Conservation (phyloP, 2,113 vertebrate species). For the Lepidiolamprologus cunningtoni region DNA sequence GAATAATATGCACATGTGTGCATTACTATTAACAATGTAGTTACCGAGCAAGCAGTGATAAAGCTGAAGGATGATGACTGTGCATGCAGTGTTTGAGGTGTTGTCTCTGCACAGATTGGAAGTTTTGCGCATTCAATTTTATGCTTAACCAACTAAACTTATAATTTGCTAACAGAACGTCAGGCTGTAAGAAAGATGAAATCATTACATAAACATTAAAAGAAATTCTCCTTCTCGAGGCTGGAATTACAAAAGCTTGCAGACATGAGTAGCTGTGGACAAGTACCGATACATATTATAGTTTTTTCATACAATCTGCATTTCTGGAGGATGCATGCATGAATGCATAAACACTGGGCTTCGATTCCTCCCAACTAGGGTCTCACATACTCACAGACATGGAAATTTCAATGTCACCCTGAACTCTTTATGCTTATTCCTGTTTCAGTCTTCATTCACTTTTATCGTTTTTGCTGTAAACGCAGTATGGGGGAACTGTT, state of each 20-base stretch:
- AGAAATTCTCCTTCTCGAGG: accelerated
- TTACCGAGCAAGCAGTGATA: neutral
- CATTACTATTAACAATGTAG: neutral
- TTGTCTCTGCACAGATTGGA: neutral
- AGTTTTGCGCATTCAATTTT: neutral
- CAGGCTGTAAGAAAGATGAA: neutral
- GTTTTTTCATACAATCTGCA: neutral
- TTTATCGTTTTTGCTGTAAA: neutral
- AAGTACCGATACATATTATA: neutral
- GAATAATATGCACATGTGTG: neutral
- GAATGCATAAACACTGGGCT: neutral
- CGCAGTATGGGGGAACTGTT: neutral
- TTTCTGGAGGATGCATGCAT: neutral
- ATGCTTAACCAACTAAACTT: neutral
- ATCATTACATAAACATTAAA: neutral
- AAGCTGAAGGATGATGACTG: neutral
- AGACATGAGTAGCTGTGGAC: neutral
- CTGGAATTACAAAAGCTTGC: neutral
- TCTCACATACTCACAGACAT: neutral
- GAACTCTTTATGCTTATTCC: neutral
- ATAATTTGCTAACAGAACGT: neutral
- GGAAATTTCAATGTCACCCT: neutral
- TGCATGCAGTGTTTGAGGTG: neutral
- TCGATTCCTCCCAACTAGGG: neutral
- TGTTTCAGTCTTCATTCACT: neutral